Evolutionary conservation across 2,113 vertebrate genomes (phyloP).

Genomic region (Corythornis vintsioides): DNA sequence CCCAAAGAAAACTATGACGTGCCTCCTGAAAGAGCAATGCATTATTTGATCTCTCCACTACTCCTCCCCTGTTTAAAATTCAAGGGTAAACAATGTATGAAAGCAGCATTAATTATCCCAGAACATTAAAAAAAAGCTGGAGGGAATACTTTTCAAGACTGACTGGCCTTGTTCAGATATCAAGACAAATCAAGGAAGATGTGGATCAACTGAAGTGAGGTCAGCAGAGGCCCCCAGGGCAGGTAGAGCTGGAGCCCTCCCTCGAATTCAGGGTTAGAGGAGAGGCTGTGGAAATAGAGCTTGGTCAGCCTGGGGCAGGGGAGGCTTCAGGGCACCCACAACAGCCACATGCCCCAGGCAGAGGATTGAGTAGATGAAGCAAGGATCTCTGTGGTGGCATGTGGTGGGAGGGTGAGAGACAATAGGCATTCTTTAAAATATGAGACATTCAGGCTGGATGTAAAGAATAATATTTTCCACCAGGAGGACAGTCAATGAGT

Average conservation of each 20-base stretch:
- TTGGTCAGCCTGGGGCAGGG: neutral
- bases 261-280: neutral
- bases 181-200: slow-evolving; percentile 4
- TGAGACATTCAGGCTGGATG: neutral
- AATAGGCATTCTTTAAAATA: neutral
- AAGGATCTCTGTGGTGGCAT: accelerated
- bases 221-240: neutral
- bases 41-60: neutral
- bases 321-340: neutral
- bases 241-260: neutral
- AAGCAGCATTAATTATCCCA: neutral
- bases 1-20: neutral
- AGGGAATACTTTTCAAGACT: neutral
- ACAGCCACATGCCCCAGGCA: accelerated
- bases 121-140: slow-evolving; percentile 18
- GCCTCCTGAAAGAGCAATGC: neutral
- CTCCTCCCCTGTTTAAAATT: neutral
- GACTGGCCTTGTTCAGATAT: neutral
- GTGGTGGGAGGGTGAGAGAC: neutral
- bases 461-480: neutral
- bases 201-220: neutral
- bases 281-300: neutral
- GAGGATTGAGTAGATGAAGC: neutral
- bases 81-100: neutral
- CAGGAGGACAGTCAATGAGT: accelerated